Conservation (phyloP, 2,888 invertebrate genomes). For the Dilophus febrilis region DNA sequence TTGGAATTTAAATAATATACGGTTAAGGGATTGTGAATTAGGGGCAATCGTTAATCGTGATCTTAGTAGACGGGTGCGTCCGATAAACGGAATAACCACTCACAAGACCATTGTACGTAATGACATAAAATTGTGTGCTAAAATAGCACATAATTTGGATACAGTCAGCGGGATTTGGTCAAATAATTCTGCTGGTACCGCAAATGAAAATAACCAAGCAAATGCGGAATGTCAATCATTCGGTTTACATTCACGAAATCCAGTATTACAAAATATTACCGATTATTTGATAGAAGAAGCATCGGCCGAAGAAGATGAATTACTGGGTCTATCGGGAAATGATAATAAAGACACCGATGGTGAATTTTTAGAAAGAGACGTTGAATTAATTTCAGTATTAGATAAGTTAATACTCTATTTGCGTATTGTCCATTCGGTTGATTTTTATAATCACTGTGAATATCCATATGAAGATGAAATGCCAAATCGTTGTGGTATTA, state of each 20-base stretch:
- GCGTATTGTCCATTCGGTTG: slow-evolving; percentile 93
- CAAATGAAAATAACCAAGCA: background rate
- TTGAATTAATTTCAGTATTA: slow-evolving; percentile 49
- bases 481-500: slow-evolving; percentile 97
- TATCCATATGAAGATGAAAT: slow-evolving; percentile 99
- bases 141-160: slow-evolving; percentile 81
- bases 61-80: slow-evolving; percentile 80
- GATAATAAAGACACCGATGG: slow-evolving; percentile 32
- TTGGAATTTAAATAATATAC: slow-evolving; percentile 92
- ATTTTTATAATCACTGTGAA: slow-evolving; percentile 97
- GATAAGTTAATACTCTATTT: slow-evolving; percentile 80
- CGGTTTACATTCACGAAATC: slow-evolving; percentile 72
- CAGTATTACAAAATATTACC: slow-evolving; percentile 89
- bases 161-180: slow-evolving; percentile 65
- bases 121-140: slow-evolving; percentile 83
- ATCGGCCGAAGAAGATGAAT: slow-evolving; percentile 93
- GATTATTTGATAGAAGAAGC: slow-evolving; percentile 97
- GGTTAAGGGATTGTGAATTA: slow-evolving; percentile 73
- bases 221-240: slow-evolving; percentile 24
- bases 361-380: slow-evolving; percentile 50
- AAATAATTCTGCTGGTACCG: slow-evolving; percentile 1
- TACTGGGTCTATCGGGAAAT: slow-evolving; percentile 47
- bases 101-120: slow-evolving; percentile 78
- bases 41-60: slow-evolving; percentile 73
- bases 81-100: slow-evolving; percentile 77